These are phyloP conservation scores for Gisinianus flammeolus DNA, from an alignment of 2,888 invertebrate species.

Conservation along the genomic window DNA sequence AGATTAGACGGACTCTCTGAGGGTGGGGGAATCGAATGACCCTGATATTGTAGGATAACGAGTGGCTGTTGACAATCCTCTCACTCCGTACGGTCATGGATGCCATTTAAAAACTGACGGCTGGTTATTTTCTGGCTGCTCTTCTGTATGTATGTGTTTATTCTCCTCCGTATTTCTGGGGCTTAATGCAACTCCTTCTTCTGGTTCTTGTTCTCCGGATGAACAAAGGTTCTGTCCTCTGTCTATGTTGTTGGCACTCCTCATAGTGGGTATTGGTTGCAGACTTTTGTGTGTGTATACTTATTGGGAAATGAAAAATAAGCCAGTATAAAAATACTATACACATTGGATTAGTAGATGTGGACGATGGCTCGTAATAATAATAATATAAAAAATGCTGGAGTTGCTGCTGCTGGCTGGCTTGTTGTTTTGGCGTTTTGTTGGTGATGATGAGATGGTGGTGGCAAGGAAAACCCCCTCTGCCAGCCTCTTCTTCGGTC, in stretches of 20 bases:
- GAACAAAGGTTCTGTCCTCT: no score
- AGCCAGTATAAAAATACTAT: not conserved
- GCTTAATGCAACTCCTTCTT: no score
- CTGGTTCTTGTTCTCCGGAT: no score
- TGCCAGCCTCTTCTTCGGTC: conserved; percentile 28
- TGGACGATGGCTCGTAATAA: not conserved
- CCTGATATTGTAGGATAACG: conserved; percentile 21
- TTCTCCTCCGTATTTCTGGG: not conserved
- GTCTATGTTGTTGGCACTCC: no score
- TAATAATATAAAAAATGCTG: not conserved
- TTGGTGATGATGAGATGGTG: not conserved
- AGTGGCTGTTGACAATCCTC: conserved; percentile 34
- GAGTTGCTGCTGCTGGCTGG: not conserved
- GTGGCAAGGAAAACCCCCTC: not conserved
- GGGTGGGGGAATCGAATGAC: conserved; percentile 37
- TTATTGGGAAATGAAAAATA: not conserved
- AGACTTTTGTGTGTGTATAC: no score
- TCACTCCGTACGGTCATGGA: conserved; percentile 25
- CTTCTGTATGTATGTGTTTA: not conserved
- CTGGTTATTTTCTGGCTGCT: not conserved
- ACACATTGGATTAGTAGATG: not conserved
- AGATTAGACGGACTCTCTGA: conserved; percentile 31
- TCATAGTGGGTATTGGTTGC: no score
- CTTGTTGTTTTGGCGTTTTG: not conserved
- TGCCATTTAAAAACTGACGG: conserved; percentile 4